These are phyloP conservation scores for Calvadosia cruxmelitensis DNA, from an alignment of 30 jellyfish, hydroid and myxozoan species.

Conservation along the genomic window DNA sequence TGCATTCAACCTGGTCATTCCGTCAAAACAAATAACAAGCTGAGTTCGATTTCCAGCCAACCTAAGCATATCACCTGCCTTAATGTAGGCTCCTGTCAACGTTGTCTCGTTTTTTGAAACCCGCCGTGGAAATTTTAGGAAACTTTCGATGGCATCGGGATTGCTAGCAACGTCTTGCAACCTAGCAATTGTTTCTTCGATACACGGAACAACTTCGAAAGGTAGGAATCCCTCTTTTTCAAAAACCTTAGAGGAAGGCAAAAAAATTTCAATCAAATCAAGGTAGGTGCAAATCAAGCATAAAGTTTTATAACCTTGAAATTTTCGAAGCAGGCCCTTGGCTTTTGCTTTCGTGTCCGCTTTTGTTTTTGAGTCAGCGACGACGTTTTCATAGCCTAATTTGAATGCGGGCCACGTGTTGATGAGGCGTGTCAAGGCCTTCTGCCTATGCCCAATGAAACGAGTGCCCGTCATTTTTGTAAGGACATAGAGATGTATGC, in stretches of 20 bases:
- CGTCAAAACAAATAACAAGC: background rate
- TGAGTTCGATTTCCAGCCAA: background rate
- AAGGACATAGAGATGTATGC: conserved; percentile 11
- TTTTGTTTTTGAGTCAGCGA: background rate
- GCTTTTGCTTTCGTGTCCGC: conserved; percentile 14
- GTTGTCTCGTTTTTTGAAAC: background rate
- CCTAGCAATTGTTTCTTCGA: conserved; percentile 19
- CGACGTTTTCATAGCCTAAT: conserved; percentile 34
- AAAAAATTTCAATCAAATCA: conserved; percentile 31
- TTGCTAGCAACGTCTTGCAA: conserved; percentile 20
- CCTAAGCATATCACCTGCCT: background rate
- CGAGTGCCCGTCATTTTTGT: conserved; percentile 53
- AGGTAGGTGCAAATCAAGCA: conserved; percentile 32
- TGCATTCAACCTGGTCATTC: background rate
- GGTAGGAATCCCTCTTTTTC: conserved; percentile 39
- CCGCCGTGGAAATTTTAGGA: background rate
- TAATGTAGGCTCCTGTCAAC: background rate
- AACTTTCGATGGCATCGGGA: background rate
- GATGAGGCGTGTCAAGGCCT: conserved; percentile 27
- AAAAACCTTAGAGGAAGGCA: conserved; percentile 39
- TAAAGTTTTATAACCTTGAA: conserved; percentile 25
- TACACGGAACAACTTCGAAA: conserved; percentile 15
- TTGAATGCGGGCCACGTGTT: conserved; percentile 57
- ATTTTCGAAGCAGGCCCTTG: conserved; percentile 20
- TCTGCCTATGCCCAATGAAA: conserved; percentile 45